Base-by-base conservation (phyloP, 2,113 vertebrate species). In the Microtus oregoni region DNA sequence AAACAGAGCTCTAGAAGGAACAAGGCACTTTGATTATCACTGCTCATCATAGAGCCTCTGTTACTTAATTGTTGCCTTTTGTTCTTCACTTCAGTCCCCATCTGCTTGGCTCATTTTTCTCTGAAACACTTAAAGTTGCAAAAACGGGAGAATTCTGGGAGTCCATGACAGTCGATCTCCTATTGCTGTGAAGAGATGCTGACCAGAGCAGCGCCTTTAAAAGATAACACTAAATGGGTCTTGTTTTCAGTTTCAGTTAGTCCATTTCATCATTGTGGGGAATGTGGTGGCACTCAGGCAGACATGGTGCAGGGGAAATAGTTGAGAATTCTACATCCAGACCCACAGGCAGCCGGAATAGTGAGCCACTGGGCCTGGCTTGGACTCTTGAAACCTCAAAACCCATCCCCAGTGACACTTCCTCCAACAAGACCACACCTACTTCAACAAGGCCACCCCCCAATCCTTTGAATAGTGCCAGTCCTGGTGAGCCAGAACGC, bases 121-220 rank as follows among this genome's bases (percentile, higher is more conserved):
- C 73, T 86, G 67, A 82, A 95, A 94, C 58, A 89, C 52, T 93
- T 88, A 35, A 89, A 76, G 52, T 92, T 78, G 81, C 7, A 90
- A 96, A 41, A 81, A 94, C 86, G 35, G 86, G 15, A 47, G 8
- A 67, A 91, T 35, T 70, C 79, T 78, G 85, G 90, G 32, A 24
- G 7, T 85, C 78, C 24, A 20, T 70, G 38, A 55, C 81, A 12
- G 30, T 30, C 77, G 92, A 82, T 55, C 13, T 41, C 28, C 58
- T 63, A 3, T 28, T 83, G 58, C 55, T 10, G 24, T 63, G 13
- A 41, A 19, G 81, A 83, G 55, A 63, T 1, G 63, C 79, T 83
- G 58, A 41, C n/a, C 58, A 65, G 7, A 65, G 58, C 58, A 63
- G 17, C 55, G 41, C n/a, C 81, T 63, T 5, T 83, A 63, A 63